Evolutionary conservation across 1,140 invertebrate genomes (phyloP).

Genomic region (Chelonus insularis): DNA sequence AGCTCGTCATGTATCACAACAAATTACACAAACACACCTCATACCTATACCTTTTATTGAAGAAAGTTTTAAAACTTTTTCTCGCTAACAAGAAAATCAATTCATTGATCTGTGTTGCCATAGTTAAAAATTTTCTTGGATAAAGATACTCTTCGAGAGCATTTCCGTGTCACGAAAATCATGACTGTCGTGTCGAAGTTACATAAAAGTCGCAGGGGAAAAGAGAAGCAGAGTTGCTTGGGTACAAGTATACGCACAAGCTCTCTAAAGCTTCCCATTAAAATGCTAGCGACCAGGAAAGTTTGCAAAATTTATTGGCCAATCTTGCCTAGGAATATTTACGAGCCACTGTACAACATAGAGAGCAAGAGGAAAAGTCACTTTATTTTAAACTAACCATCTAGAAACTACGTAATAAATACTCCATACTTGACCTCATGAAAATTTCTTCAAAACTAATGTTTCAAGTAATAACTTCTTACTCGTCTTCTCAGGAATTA

Average conservation of each 20-base stretch:
- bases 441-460: conserved; percentile 32
- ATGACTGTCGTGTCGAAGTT: conserved; percentile 2
- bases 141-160: conserved; percentile 10
- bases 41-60: conserved; percentile 1
- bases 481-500: too few relatives aligned
- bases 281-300: conserved; percentile 37
- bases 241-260: conserved; percentile 8
- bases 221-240: not conserved
- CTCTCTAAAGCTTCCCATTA: conserved; percentile 33
- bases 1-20: too few relatives aligned
- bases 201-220: not conserved
- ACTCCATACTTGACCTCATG: conserved; percentile 31
- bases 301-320: conserved; percentile 40
- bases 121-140: not conserved
- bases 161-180: conserved; percentile 6
- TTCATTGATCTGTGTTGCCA: conserved; percentile 7
- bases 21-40: too few relatives aligned
- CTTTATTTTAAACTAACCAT: conserved; percentile 28
- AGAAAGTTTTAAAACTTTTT: not conserved
- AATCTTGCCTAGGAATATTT: conserved; percentile 42
- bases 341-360: conserved; percentile 28
- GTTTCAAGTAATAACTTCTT: too few relatives aligned
- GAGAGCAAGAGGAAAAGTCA: conserved; percentile 25
- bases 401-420: conserved; percentile 29
- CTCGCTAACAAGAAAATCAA: not conserved